These are phyloP conservation scores for Silurus meridionalis DNA, from an alignment of 2,113 vertebrate genomes.

Conservation along the genomic window DNA sequence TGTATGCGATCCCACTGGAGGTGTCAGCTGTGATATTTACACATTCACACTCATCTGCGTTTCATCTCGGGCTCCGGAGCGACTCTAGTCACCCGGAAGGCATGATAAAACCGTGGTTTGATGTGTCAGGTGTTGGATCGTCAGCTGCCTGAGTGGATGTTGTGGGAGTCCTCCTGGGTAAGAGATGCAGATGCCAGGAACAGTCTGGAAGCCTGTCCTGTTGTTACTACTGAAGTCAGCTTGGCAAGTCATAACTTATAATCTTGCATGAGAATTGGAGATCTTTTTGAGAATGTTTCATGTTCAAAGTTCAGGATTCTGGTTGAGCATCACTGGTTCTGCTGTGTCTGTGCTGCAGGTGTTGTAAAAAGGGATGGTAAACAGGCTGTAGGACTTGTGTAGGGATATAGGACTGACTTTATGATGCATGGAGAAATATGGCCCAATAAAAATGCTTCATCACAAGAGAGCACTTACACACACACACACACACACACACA, in stretches of 20 bases:
- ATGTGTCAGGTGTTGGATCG: constrained; percentile 24
- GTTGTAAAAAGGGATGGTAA: constrained; percentile 31
- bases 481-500: constrained; percentile 20
- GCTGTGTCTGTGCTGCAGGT: constrained; percentile 6
- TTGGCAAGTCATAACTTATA: not conserved
- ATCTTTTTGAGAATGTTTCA: not conserved
- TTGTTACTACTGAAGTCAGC: not conserved
- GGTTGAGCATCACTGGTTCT: not conserved
- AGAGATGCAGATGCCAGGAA: constrained; percentile 28
- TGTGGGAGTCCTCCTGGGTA: constrained; percentile 47
- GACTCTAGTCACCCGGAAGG: constrained; percentile 40
- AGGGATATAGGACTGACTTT: constrained; percentile 44
- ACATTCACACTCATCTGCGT: constrained; percentile 21
- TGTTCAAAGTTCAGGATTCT: not conserved
- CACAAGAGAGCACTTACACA: constrained; percentile 20
- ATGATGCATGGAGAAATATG: constrained; percentile 51
- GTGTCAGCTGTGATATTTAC: constrained; percentile 21
- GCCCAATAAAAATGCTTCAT: constrained; percentile 34
- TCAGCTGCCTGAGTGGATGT: constrained; percentile 55
- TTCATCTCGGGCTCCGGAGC: constrained; percentile 27
- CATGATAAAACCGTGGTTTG: constrained; percentile 50
- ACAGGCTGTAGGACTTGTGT: constrained; percentile 20
- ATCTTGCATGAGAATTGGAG: not conserved
- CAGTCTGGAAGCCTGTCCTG: constrained; percentile 20
- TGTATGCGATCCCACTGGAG: constrained; percentile 7